These are phyloP conservation scores for Druon quercuslanigerum DNA, from an alignment of 1,140 invertebrate species.

Conservation along the genomic window DNA sequence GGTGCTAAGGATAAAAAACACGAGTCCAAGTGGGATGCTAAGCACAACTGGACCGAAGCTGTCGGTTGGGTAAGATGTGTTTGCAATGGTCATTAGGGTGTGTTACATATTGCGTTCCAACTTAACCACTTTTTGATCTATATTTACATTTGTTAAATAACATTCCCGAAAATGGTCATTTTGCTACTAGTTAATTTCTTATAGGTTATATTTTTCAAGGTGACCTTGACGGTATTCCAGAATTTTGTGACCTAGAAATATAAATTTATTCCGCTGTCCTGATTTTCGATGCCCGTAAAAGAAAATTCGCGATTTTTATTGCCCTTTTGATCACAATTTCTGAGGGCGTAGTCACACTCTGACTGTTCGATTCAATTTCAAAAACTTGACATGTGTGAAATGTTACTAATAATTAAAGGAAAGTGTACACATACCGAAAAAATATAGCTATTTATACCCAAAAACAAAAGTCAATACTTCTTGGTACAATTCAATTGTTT, in stretches of 20 bases:
- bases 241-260: not conserved
- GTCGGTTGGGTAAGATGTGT: conserved; percentile 63
- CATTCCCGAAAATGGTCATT: not conserved
- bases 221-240: not conserved
- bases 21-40: conserved; percentile 57
- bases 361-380: no score
- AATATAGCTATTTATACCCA: no score
- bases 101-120: no score
- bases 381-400: no score
- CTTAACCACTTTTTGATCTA: not conserved
- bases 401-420: no score
- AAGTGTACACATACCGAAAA: no score
- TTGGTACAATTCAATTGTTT: no score
- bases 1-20: conserved; percentile 53
- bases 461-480: no score
- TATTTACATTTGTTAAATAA: not conserved
- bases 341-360: no score
- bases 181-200: not conserved
- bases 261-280: not conserved
- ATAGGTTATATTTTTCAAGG: not conserved
- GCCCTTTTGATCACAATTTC: no score
- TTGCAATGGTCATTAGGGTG: not conserved
- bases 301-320: no score
- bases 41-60: conserved; percentile 62
- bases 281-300: no score